Conservation (phyloP, 2,888 invertebrate species). For the Flexamia atlantica region DNA sequence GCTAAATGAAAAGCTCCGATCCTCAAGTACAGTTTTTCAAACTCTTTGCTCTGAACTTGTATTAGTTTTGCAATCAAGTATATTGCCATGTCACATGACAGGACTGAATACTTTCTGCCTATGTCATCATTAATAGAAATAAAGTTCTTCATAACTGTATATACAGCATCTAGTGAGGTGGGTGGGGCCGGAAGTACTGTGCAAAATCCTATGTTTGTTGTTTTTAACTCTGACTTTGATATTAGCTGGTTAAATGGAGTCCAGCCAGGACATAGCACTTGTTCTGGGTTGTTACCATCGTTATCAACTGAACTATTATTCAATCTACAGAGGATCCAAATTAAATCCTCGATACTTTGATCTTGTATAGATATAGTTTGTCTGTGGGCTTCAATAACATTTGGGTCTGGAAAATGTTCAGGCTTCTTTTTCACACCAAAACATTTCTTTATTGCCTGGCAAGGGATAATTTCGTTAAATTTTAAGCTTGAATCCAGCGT, state of each 20-base stretch:
- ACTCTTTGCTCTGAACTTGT: constrained; percentile 3
- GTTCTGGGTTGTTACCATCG: neutral
- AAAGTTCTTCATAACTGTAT: constrained; percentile 41
- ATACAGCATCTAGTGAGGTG: neutral
- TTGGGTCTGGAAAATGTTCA: no score
- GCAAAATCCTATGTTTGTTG: constrained; percentile 18
- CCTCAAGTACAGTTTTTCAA: constrained; percentile 1
- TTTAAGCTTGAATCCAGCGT: neutral
- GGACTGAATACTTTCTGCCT: neutral
- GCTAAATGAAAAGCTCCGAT: constrained; percentile 45
- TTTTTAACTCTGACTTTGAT: constrained; percentile 2
- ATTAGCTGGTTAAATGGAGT: constrained; percentile 24
- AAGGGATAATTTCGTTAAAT: neutral
- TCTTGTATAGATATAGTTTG: neutral
- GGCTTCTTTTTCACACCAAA: neutral
- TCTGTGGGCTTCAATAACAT: no score
- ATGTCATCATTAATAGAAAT: neutral
- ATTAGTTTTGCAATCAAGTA: constrained; percentile 44
- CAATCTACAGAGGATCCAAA: constrained; percentile 24
- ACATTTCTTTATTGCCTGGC: constrained; percentile 18
- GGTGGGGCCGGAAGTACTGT: constrained; percentile 1
- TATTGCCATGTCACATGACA: constrained; percentile 44
- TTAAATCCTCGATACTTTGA: neutral
- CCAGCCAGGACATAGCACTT: neutral
- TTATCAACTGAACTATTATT: neutral